Evolutionary conservation across 1,140 invertebrate species (phyloP), one percentile per base, ranked within the genome.

Genomic region (Druon quercuslanigerum): DNA sequence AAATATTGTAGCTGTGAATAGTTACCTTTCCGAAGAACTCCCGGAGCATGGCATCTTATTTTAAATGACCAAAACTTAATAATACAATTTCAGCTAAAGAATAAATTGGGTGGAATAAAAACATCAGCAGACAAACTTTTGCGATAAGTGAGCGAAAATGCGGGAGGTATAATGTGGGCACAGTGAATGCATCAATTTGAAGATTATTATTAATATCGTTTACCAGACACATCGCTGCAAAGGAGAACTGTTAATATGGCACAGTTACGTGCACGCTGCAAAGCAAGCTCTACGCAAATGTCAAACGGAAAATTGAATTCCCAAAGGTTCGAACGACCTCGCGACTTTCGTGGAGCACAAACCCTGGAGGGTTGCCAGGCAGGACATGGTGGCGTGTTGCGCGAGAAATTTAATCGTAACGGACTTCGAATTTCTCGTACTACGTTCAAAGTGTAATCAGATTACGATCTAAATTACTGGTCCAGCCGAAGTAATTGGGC

Each of bases 401-500:
- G 79, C 82, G 82, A 82, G 82, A 84, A 86, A 86, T 84, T 83
- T 86, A 86, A 84, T 86, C 84, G 79, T 81, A 81, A 82, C 79
- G 77, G 80, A 86, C 83, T 84, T 84, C 77, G 74, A 80, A 85
- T 84, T 84, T 1, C 7, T 9, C 40, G 40, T 46, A 82, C 72
- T 79, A 73, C 79, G 79, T 74, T 83, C 78, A 84, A 83, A 83
- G 79, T 81, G 79, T 86, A 84, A 86, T 86, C 83, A 80, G 80
- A 83, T 86, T 83, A 84, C 81, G 78, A 83, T 84, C 83, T 81
- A 79, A 84, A 86, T 84, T 86, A 84, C 78, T 82, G 78, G 82
- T 81, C 80, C 80, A 82, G 82, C 75, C 78, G 78, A 83, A 84
- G 85, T 84, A 84, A 84, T 84, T 86, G 82, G 80, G 77, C 80